Evolutionary conservation across 2,797 vertebrate species (phyloP), one percentile per base, ranked within the genome.

Genomic region (Linurgus olivaceus): DNA sequence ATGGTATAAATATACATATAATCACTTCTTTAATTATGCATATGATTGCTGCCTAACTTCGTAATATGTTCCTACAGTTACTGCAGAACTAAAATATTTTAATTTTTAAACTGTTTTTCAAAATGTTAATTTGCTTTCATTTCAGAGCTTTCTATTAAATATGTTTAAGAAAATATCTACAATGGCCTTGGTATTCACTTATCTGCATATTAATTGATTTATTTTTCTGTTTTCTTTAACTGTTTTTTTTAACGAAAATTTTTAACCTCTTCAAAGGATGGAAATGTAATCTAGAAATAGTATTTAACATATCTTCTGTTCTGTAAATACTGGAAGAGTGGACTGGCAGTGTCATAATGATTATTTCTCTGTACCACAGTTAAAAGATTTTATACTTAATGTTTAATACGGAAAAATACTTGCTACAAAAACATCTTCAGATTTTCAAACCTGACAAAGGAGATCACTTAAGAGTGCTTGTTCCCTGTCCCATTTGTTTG

Each of bases 11-110:
- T 97, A 97, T 97, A 97, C 87, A 94, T 96, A 94, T 94, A 97
- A 96, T 96, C 96, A 97, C 76, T 96, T 96, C 88, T 97, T 97
- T 97, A 98, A 97, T 98, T 97, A 96, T 97, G 89, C 54, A 79
- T 88, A 37, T 96, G 94, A 97, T 97, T 98, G 82, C 95, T 96
- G 75, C 67, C 92, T 97, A 97, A 97, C 86, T 95, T 94, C 35
- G 1, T 90, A 95, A 85, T 93, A 90, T 7, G 72, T 96, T 97
- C 89, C 84, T 95, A 74, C 92, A 95, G 77, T 96, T 97, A 93
- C 57, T 73, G 92, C 67, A 93, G 94, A 96, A 97, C 77, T 92
- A 86, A 96, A 88, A 95, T 67, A 95, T 95, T 96, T 96, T 95
- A 88, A 96, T 96, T 97, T 96, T 96, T 71, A 96, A 92, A 89